Percentiles rank a stretch among this genome's conserved stretches.
Evolutionary conservation across 2,113 vertebrate genomes (phyloP).

Genomic region (Neogobius melanostomus): DNA sequence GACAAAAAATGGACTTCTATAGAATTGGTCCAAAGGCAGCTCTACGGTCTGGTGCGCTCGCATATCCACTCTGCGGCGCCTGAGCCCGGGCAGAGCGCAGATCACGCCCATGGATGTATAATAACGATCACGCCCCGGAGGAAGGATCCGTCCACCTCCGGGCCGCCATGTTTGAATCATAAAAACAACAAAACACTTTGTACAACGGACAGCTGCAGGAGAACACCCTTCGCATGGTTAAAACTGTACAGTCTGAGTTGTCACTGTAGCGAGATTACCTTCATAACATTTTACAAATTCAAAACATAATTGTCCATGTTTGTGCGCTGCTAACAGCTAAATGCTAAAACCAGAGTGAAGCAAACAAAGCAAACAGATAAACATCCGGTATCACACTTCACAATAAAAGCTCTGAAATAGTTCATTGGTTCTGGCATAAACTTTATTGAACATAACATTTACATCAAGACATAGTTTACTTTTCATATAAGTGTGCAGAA

Average conservation of each 20-base stretch:
- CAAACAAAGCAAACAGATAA: neutral
- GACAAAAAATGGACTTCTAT: too few relatives aligned
- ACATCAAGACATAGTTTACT: neutral
- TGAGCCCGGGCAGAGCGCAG: neutral
- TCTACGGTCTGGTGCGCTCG: too few relatives aligned
- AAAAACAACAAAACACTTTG: neutral
- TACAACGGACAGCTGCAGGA: neutral
- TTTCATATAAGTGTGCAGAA: too few relatives aligned
- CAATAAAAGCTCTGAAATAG: neutral
- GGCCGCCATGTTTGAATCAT: neutral
- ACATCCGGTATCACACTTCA: neutral
- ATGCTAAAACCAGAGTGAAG: slow-evolving; percentile 1
- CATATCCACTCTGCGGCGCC: neutral
- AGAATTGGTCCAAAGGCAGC: neutral
- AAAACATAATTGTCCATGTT: neutral
- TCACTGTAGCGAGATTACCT: too few relatives aligned
- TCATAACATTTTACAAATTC: too few relatives aligned
- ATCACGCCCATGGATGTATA: neutral
- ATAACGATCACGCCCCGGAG: neutral
- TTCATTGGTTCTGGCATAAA: neutral
- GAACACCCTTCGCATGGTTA: neutral
- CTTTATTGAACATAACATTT: neutral
- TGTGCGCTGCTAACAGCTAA: neutral
- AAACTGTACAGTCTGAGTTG: neutral
- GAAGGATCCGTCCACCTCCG: neutral